These are phyloP conservation scores for Potorous gilbertii DNA, from an alignment of 2,797 vertebrate species.

Conservation along the genomic window DNA sequence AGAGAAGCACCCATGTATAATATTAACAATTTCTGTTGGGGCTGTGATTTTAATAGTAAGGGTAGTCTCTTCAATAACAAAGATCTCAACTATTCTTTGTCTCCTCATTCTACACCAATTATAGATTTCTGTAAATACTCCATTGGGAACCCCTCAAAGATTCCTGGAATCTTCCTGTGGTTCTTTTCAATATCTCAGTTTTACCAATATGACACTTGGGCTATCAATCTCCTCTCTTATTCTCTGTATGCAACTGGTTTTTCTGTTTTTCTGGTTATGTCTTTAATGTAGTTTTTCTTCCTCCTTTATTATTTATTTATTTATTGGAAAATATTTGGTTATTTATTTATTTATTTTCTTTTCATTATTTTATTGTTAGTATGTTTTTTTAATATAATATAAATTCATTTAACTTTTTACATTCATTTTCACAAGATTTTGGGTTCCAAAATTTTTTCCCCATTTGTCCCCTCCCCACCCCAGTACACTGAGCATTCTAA, in stretches of 20 bases:
- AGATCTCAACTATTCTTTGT: not conserved
- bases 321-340: too few relatives aligned
- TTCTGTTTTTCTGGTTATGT: not conserved
- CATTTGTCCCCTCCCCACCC: too few relatives aligned
- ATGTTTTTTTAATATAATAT: too few relatives aligned
- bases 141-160: not conserved
- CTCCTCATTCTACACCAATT: not conserved
- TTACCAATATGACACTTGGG: not conserved
- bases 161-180: not conserved
- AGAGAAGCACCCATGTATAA: not conserved
- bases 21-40: not conserved
- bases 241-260: not conserved
- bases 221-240: not conserved
- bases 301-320: too few relatives aligned
- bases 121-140: not conserved
- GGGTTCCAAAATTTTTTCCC: too few relatives aligned
- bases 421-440: too few relatives aligned
- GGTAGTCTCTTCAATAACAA: not conserved
- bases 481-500: too few relatives aligned
- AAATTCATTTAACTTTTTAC: too few relatives aligned
- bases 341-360: too few relatives aligned
- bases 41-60: not conserved
- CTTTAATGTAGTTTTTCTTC: not conserved
- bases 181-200: not conserved
- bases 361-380: too few relatives aligned